Evolutionary conservation across 2,113 vertebrate genomes (phyloP), one percentile per base, ranked within the genome.

Genomic region (Phrynosoma platyrhinos): DNA sequence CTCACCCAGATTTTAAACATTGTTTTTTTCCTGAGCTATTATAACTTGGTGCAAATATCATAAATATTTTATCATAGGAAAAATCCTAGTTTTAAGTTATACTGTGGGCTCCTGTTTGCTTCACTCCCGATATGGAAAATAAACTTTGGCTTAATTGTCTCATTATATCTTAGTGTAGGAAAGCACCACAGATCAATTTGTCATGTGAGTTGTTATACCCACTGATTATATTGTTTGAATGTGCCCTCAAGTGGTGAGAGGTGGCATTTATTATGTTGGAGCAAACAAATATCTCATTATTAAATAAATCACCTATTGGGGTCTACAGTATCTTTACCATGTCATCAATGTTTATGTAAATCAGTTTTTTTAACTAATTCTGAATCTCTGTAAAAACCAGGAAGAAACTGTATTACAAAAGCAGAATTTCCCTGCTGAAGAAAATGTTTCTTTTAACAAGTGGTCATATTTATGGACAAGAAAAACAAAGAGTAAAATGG

Each of bases 181-280:
- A 71, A 52, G 30, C 71, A n/a, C 30, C 68, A 72, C 20, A 53
- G 42, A 72, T 71, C 71, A 42, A 7, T 83, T 72, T 83, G 52
- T 30, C 20, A 21, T n/a, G 12, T 32, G 55, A 74, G 42, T 83
- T 79, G 9, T 68, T 81, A 62, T 72, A 32, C 30, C 14, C 68
- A 53, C 5, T 83, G 47, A 53, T 72, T 83, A 84, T 8, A 12
- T 74, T 58, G 69, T 74, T 84, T 74, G n/a, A 36, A 74, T 40
- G 8, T 84, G 83, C 69, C 83, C 68, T 84, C 83, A 58, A 74
- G 83, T 74, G 83, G 83, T 74, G 10, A 74, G 47, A 58, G 53
- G 14, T 74, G 52, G 83, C 74, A 74, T 53, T 32, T 36, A 36
- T 40, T 42, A 52, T 83, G 30, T 83, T 25, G 16, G 16, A 52